Evolutionary conservation across 2,113 vertebrate genomes (phyloP).

Genomic region (Pituophis catenifer): DNA sequence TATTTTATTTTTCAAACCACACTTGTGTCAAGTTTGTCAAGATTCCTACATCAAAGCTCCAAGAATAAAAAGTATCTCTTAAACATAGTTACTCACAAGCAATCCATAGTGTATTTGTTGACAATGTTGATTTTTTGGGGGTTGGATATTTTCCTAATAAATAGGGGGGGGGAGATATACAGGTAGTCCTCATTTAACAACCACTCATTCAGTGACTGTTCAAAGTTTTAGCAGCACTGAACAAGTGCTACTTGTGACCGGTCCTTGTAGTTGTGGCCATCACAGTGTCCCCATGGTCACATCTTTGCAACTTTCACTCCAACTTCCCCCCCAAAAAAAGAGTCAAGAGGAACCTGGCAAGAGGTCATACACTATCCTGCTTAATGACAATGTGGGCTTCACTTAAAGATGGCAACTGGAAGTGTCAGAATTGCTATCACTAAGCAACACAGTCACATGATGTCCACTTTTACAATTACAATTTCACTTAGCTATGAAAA

Average conservation of each 20-base stretch:
- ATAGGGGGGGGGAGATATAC: not conserved
- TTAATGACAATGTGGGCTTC: not conserved
- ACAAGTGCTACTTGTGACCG: not conserved
- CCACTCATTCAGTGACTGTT: not conserved
- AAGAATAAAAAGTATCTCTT: not conserved
- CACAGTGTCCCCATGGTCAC: not conserved
- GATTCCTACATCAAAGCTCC: not conserved
- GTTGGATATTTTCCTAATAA: not conserved
- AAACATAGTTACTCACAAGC: not conserved
- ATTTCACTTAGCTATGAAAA: not conserved
- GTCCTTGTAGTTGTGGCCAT: not conserved
- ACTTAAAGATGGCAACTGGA: not conserved
- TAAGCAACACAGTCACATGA: not conserved
- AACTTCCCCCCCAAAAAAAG: not conserved
- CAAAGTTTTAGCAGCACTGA: not conserved
- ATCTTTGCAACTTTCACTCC: not conserved
- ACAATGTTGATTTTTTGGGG: not conserved
- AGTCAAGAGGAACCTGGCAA: not conserved
- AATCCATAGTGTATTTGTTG: not conserved
- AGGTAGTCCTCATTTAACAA: not conserved
- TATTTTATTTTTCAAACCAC: not conserved
- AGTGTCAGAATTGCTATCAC: not conserved
- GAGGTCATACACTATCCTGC: not conserved
- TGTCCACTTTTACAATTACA: not conserved
- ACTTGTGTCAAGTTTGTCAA: not conserved